Evolutionary conservation across 2,888 invertebrate genomes (phyloP), one percentile per base, ranked within the genome.

Genomic region (Dicranocentrus wangi): DNA sequence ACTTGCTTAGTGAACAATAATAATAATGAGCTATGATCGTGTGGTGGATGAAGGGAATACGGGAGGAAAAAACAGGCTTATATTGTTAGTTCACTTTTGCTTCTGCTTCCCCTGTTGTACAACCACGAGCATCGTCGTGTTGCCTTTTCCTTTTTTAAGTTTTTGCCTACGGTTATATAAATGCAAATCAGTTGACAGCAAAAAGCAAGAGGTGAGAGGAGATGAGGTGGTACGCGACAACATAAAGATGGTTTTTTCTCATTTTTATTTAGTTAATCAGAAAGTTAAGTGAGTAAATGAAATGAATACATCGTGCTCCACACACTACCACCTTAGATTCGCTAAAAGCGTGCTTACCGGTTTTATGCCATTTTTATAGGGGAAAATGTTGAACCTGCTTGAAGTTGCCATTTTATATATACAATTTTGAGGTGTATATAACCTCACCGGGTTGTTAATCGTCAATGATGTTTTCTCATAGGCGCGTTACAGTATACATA

Each of bases 151-250:
- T 72, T 61, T n/a, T n/a, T n/a, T n/a, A n/a, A n/a, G n/a, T n/a
- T n/a, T 51, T 63, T 32, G 60, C 80, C 80, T 80, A 39, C 5
- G 80, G 80, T 68, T 25, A 72, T 80, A 72, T 70, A 80, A 70
- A 80, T 72, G 80, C 80, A 80, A 80, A 80, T 80, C 42, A 80
- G 68, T 68, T 66, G 80, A 80, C 72, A 72, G 66, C 65, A 78
- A 61, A 51, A 39, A 43, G 25, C 25, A 55, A 25, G 53, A 69
- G 77, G 77, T 71, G 70, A 78, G 78, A 55, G 28, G 15, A 68
- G 51, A 60, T 65, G 65, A 65, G 63, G 71, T 69, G 68, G 72
- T 80, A 73, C 72, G 80, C 80, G 80, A 72, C 80, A 80, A 80
- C 65, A 73, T 51, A 53, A 70, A 72, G 80, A 77, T 70, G 70